A percentile compares a stretch with the other conserved stretches of the same genome.
Evolutionary conservation across 2,888 invertebrate species (phyloP).

Genomic region (Apotomis betuletana): DNA sequence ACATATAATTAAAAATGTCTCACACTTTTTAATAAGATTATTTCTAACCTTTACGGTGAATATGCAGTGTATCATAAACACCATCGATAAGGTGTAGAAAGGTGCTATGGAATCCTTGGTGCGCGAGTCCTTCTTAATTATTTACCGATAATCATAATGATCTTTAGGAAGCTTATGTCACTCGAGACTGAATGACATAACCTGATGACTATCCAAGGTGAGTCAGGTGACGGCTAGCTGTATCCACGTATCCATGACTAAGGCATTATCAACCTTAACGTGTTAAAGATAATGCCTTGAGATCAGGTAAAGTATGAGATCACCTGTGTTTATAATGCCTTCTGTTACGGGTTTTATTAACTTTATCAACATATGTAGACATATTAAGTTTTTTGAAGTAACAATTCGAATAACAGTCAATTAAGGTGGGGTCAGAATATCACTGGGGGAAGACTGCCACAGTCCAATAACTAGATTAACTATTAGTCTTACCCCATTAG

Average conservation of each 20-base stretch:
- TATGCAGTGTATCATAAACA: too few species aligned
- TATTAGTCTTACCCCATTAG: too few species aligned
- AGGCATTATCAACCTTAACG: slow-evolving; percentile 15
- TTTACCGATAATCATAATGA: slow-evolving; percentile 7
- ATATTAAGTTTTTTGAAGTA: neutral
- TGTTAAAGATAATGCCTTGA: slow-evolving; percentile 2
- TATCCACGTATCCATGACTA: neutral
- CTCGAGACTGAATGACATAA: slow-evolving; percentile 37
- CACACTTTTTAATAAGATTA: too few species aligned
- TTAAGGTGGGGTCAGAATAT: too few species aligned
- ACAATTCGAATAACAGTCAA: too few species aligned
- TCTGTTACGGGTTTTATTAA: slow-evolving; percentile 17
- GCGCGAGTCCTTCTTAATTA: neutral
- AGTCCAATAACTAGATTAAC: too few species aligned
- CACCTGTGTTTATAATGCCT: slow-evolving; percentile 11
- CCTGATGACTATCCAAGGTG: slow-evolving; percentile 35
- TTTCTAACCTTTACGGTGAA: too few species aligned
- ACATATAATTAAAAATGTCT: too few species aligned
- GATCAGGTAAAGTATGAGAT: slow-evolving; percentile 26
- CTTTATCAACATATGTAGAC: neutral
- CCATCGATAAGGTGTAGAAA: too few species aligned
- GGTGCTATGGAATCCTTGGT: too few species aligned
- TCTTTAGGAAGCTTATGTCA: slow-evolving; percentile 37
- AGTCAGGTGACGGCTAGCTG: slow-evolving; percentile 19
- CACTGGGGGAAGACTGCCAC: too few species aligned